These are phyloP conservation scores for Hemistola chrysoprasaria DNA, from an alignment of 2,888 invertebrate species.

Conservation along the genomic window DNA sequence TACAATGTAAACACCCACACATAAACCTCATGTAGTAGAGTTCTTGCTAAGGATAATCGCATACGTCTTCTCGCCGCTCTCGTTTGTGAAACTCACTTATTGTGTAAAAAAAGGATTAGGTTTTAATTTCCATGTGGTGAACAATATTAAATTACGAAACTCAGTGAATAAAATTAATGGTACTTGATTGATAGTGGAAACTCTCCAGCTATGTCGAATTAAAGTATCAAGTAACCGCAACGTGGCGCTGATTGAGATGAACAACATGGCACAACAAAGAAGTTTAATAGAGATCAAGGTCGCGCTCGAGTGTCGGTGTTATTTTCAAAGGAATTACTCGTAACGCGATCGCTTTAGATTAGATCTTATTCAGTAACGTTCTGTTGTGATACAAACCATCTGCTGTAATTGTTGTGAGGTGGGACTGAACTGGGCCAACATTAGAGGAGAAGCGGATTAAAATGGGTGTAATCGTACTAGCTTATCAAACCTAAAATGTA, in stretches of 20 bases:
- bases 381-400: constrained; percentile 27
- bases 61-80: too few species aligned
- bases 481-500: too few species aligned
- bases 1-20: too few species aligned
- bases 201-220: background rate
- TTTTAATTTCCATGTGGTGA: constrained; percentile 6
- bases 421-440: background rate
- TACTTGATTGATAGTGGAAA: background rate
- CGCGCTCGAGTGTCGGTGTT: constrained; percentile 10
- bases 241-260: constrained; percentile 11
- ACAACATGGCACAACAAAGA: constrained; percentile 12
- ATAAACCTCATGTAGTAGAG: too few species aligned
- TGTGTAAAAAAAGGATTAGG: constrained; percentile 16
- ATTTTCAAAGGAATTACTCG: constrained; percentile 27
- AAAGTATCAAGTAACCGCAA: background rate
- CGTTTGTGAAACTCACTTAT: too few species aligned
- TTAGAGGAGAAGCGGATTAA: background rate
- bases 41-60: too few species aligned
- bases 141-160: constrained; percentile 6
- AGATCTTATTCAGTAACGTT: constrained; percentile 20
- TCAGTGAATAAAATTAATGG: constrained; percentile 2
- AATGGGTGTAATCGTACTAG: too few species aligned
- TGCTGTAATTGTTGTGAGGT: constrained; percentile 16
- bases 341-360: constrained; percentile 30
- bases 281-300: constrained; percentile 19